Evolutionary conservation across 37 sponge, comb jelly and placozoan genomes (phyloP).

Genomic region (Beroe forskalii): DNA sequence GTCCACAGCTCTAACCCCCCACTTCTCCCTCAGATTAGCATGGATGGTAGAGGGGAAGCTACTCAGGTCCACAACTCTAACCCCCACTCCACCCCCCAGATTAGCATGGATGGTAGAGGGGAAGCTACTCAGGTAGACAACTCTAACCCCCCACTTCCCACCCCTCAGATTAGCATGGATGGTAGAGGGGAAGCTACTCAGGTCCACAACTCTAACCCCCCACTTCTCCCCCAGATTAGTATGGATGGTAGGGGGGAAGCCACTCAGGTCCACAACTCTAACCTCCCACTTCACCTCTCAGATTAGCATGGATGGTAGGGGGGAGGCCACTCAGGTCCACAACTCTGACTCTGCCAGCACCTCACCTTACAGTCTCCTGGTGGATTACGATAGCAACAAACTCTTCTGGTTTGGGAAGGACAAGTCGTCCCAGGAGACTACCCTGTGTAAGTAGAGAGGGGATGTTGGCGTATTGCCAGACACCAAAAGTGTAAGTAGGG

Average conservation of each 20-base stretch:
- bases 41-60: no score
- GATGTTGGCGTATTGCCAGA: neutral
- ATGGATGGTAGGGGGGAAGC: neutral
- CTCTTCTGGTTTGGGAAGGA: neutral
- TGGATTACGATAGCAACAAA: neutral
- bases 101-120: no score
- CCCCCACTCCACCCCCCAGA: no score
- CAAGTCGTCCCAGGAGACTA: neutral
- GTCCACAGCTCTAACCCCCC: no score
- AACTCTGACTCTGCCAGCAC: neutral
- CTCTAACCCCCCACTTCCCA: no score
- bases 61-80: no score
- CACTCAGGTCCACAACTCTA: neutral
- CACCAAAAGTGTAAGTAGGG: neutral
- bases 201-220: no score
- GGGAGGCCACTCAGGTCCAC: conserved; percentile 1
- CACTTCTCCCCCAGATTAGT: conserved; percentile 1
- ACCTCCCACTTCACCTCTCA: neutral
- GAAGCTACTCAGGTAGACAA: no score
- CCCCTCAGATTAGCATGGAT: no score
- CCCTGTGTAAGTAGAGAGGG: neutral
- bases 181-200: no score
- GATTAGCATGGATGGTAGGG: conserved; percentile 45
- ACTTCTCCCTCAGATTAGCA: no score
- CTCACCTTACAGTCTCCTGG: neutral